Conservation (phyloP, 2,888 invertebrate genomes). For the Eretmocerus hayati region DNA sequence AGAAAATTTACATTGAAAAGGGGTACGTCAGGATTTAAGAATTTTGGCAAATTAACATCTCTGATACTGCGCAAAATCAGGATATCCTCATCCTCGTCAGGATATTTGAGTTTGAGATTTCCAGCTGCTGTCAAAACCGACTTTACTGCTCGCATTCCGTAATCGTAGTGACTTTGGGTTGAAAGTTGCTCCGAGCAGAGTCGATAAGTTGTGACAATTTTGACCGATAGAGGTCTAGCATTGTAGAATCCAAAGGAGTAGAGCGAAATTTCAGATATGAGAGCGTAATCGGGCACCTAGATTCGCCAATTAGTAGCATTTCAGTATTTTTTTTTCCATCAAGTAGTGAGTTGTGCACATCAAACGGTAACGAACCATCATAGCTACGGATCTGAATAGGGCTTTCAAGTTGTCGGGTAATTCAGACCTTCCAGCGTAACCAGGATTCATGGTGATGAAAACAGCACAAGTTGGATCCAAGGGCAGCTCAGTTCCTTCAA, state of each 20-base stretch:
- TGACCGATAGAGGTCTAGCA: slow-evolving; percentile 55
- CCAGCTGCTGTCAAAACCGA: slow-evolving; percentile 58
- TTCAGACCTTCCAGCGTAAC: slow-evolving; percentile 55
- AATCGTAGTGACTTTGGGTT: slow-evolving; percentile 61
- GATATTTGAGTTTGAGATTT: slow-evolving; percentile 57
- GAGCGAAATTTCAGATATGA: slow-evolving; percentile 56
- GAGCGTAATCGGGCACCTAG: slow-evolving; percentile 55
- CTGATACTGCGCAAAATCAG: slow-evolving; percentile 58
- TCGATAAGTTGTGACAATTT: slow-evolving; percentile 59
- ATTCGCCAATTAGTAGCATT: background rate
- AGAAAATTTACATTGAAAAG: slow-evolving; percentile 48
- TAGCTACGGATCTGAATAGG: slow-evolving; percentile 56
- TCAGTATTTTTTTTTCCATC: background rate
- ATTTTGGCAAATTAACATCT: slow-evolving; percentile 62
- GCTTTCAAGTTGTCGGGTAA: slow-evolving; percentile 58
- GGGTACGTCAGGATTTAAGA: slow-evolving; percentile 53
- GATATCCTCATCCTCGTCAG: slow-evolving; percentile 54
- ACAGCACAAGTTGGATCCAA: slow-evolving; percentile 54
- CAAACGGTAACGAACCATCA: slow-evolving; percentile 49
- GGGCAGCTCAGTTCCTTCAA: slow-evolving; percentile 54
- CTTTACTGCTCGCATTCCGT: slow-evolving; percentile 63
- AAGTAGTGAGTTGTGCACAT: background rate
- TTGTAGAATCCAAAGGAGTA: slow-evolving; percentile 59
- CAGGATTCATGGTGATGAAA: slow-evolving; percentile 58
- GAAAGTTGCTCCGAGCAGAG: slow-evolving; percentile 60